These are phyloP conservation scores for Bombus sylvicola DNA, from an alignment of 1,140 invertebrate genomes.

Conservation along the genomic window DNA sequence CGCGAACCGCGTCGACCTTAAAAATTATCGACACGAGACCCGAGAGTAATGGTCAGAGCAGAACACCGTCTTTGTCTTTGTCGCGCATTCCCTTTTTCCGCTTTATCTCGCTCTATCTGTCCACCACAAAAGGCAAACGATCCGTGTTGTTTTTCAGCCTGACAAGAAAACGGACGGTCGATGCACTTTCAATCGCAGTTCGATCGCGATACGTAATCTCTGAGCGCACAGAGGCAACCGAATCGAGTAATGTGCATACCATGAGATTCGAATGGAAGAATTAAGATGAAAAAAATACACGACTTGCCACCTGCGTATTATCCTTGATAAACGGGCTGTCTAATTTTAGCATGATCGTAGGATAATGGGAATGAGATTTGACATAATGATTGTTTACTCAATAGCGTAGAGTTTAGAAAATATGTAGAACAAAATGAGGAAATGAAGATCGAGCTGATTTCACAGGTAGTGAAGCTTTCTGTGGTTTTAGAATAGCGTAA, in stretches of 20 bases:
- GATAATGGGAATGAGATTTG: background rate
- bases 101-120: slow-evolving; percentile 17
- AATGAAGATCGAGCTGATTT: background rate
- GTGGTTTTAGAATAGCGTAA: background rate
- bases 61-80: slow-evolving; percentile 21
- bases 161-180: slow-evolving; percentile 44
- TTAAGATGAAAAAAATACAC: background rate
- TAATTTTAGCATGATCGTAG: background rate
- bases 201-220: slow-evolving; percentile 27
- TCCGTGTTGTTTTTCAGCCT: slow-evolving; percentile 51
- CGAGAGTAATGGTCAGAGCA: slow-evolving; percentile 36
- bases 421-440: background rate
- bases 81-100: slow-evolving; percentile 1
- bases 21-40: slow-evolving; percentile 57
- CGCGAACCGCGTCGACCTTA: slow-evolving; percentile 37
- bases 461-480: background rate
- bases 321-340: background rate
- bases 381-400: background rate
- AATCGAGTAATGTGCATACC: background rate
- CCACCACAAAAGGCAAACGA: slow-evolving; percentile 34
- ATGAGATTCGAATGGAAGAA: background rate
- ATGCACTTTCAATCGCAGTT: slow-evolving; percentile 31
- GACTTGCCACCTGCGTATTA: background rate
- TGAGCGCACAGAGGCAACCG: background rate
- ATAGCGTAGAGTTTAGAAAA: background rate